Evolutionary conservation across 2,888 invertebrate species (phyloP).

Genomic region (Synergus itoensis): DNA sequence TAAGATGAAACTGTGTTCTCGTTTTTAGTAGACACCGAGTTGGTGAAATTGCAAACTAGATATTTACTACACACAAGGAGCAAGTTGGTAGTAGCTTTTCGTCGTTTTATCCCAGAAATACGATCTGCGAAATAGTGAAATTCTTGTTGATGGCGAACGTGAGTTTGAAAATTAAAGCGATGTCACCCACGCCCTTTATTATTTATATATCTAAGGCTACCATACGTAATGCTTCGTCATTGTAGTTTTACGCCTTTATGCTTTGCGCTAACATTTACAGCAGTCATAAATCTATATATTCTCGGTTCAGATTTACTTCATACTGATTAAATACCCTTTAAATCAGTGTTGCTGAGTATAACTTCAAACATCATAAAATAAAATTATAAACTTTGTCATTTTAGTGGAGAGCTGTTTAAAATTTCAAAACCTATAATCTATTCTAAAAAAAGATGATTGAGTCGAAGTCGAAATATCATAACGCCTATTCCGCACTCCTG

Average conservation of each 20-base stretch:
- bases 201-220: neutral
- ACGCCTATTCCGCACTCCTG: too few relatives aligned
- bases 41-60: slow-evolving; percentile 4
- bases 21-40: neutral
- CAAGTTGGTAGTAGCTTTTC: neutral
- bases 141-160: neutral
- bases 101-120: neutral
- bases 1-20: neutral
- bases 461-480: too few relatives aligned
- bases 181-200: neutral
- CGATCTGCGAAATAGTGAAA: slow-evolving; percentile 17
- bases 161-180: slow-evolving; percentile 1
- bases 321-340: neutral
- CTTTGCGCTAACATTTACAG: neutral
- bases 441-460: too few relatives aligned
- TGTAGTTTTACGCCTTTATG: slow-evolving; percentile 6
- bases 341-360: too few relatives aligned
- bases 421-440: too few relatives aligned
- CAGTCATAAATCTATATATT: neutral
- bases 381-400: too few relatives aligned
- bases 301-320: neutral
- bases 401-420: too few relatives aligned
- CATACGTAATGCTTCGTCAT: neutral
- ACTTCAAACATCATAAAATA: too few relatives aligned
- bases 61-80: neutral